phyloP scores from a whole-genome alignment of 2,888 invertebrate genomes.

The Erebia aethiops region DNA sequence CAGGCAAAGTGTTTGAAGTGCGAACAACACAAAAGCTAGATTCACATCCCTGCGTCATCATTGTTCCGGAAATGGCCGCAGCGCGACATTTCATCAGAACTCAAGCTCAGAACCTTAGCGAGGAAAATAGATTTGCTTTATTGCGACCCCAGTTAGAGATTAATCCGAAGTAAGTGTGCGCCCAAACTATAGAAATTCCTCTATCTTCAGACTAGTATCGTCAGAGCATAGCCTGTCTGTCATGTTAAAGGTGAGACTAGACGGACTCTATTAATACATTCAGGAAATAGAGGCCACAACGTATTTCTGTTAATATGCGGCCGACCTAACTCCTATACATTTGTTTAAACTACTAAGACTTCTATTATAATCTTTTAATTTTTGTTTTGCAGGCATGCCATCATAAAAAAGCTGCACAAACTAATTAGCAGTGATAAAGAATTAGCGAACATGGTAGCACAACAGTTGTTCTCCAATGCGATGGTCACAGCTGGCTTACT shows the following conservation, averaged over 20 bases:
- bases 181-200: not conserved
- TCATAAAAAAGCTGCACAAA: conserved; percentile 93
- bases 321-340: not conserved
- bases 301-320: not conserved
- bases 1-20: conserved; percentile 91
- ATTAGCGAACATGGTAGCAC: conserved; percentile 91
- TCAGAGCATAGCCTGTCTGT: too few species aligned
- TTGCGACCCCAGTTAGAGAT: conserved; percentile 96
- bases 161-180: conserved; percentile 89
- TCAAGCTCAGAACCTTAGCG: conserved; percentile 90
- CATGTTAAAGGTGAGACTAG: too few species aligned
- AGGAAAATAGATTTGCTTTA: conserved; percentile 92
- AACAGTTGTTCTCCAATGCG: conserved; percentile 96
- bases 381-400: conserved; percentile 87
- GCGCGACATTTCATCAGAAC: conserved; percentile 97
- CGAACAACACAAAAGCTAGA: conserved; percentile 93
- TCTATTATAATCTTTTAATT: conserved; percentile 17
- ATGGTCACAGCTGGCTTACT: conserved; percentile 97
- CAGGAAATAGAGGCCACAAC: too few species aligned
- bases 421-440: conserved; percentile 89
- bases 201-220: not conserved
- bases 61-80: conserved; percentile 98
- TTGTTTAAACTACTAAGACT: not conserved
- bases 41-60: conserved; percentile 96
- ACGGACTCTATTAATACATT: too few species aligned